phyloP scores from a whole-genome alignment of 2,113 vertebrate species.

The Solea solea region DNA sequence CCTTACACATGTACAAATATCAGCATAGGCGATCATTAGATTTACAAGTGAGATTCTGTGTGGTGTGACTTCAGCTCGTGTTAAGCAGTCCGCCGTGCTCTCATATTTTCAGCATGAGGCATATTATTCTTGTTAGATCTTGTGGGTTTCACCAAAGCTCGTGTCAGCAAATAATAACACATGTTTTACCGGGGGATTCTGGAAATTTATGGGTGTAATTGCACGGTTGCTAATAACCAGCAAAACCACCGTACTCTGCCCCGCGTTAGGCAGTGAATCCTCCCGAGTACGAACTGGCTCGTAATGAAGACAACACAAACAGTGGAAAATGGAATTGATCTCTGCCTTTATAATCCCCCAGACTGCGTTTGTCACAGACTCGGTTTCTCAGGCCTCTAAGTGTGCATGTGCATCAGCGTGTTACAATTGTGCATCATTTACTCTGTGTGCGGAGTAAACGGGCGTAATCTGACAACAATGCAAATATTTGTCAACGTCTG shows the following conservation, averaged over 20 bases:
- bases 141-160: conserved; percentile 61
- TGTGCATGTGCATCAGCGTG: conserved; percentile 5
- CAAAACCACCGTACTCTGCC: conserved; percentile 59
- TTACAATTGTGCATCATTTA: conserved; percentile 14
- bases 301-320: conserved; percentile 39
- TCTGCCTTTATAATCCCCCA: not conserved
- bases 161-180: conserved; percentile 76
- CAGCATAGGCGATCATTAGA: conserved; percentile 58
- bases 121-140: conserved; percentile 38
- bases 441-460: conserved; percentile 13
- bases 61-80: conserved; percentile 31
- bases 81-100: conserved; percentile 42
- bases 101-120: conserved; percentile 68
- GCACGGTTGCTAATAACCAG: conserved; percentile 67
- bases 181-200: conserved; percentile 67
- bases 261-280: conserved; percentile 38
- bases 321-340: conserved; percentile 45
- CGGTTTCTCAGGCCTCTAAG: not conserved
- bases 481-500: conserved; percentile 16
- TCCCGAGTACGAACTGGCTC: conserved; percentile 56
- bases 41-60: conserved; percentile 54
- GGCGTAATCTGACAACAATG: conserved; percentile 10
- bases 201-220: conserved; percentile 72
- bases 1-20: conserved; percentile 50
- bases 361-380: not conserved